These are phyloP conservation scores for Sericinus montela DNA, from an alignment of 2,888 invertebrate genomes.

Conservation along the genomic window DNA sequence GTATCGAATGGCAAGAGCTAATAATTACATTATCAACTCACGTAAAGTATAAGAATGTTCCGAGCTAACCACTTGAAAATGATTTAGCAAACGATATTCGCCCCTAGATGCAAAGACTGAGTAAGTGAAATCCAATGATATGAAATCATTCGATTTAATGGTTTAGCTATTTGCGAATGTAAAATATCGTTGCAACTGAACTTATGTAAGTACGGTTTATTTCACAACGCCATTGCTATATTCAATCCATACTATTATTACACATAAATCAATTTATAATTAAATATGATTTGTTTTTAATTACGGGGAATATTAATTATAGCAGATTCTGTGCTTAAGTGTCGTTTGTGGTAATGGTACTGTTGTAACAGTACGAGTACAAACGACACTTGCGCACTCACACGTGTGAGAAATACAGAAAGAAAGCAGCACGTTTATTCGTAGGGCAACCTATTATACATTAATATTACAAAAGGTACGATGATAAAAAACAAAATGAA, in stretches of 20 bases:
- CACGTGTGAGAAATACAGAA: too few species aligned
- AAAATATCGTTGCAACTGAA: neutral
- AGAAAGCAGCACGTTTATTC: too few species aligned
- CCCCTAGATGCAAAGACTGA: neutral
- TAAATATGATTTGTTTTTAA: too few species aligned
- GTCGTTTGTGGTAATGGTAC: too few species aligned
- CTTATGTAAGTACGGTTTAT: neutral
- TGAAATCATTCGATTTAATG: neutral
- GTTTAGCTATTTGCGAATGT: neutral
- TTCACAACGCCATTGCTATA: neutral
- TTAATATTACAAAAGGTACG: too few species aligned
- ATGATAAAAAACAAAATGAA: too few species aligned
- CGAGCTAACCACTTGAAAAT: neutral
- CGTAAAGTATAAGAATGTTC: slow-evolving; percentile 8
- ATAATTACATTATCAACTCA: slow-evolving; percentile 7
- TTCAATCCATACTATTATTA: neutral
- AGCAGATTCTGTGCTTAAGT: too few species aligned
- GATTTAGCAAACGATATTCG: neutral
- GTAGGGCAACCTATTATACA: too few species aligned
- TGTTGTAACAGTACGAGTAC: too few species aligned
- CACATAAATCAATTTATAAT: neutral
- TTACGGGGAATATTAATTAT: too few species aligned
- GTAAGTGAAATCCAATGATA: neutral
- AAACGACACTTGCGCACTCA: too few species aligned
- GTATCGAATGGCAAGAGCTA: slow-evolving; percentile 3